Conservation (phyloP, 2,888 invertebrate species). For the Trachelus troglodyta region DNA sequence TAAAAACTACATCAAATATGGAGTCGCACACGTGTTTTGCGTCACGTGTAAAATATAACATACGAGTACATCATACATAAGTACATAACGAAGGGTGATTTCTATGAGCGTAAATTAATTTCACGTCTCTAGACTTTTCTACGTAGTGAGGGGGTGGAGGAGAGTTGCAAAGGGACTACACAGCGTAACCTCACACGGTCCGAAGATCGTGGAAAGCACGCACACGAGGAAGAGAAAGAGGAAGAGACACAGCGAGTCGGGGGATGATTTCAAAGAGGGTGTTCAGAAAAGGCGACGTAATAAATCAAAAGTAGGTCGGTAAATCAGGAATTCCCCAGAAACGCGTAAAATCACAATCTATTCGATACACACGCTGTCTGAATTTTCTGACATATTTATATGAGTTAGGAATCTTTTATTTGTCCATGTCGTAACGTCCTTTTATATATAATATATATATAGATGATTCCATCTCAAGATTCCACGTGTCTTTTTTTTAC, state of each 20-base stretch:
- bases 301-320: background rate
- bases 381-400: background rate
- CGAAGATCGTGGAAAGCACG: background rate
- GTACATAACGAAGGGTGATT: background rate
- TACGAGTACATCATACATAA: background rate
- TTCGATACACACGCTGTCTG: background rate
- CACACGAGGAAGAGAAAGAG: background rate
- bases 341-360: background rate
- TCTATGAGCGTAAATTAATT: background rate
- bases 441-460: too few relatives aligned
- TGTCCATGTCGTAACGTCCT: background rate
- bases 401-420: background rate
- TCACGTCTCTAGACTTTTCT: background rate
- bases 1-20: background rate
- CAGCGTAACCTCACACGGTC: background rate
- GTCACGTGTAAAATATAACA: background rate
- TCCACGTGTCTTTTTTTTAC: background rate
- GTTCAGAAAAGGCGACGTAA: background rate
- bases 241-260: background rate
- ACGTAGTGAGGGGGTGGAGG: background rate
- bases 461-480: background rate
- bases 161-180: background rate
- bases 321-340: background rate
- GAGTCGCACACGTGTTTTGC: background rate
- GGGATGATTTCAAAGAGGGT: background rate